Evolutionary conservation across 2,888 invertebrate species (phyloP).

Genomic region (Minunthozetes semirufus): DNA sequence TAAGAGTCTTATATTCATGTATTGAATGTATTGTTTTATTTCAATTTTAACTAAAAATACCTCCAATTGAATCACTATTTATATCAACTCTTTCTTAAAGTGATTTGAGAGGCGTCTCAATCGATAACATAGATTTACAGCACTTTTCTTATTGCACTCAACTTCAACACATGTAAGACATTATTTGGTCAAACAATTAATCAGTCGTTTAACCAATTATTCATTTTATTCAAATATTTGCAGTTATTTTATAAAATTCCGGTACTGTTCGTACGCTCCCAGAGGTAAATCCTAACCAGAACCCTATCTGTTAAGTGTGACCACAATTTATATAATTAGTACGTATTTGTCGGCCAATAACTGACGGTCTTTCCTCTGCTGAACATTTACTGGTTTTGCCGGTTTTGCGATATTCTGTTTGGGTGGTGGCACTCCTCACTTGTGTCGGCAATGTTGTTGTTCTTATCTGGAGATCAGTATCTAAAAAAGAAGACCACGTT

Average conservation of each 20-base stretch:
- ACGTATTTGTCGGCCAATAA: constrained; percentile 56
- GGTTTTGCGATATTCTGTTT: constrained; percentile 56
- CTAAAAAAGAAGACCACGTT: constrained; percentile 17
- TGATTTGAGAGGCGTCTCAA: constrained; percentile 55
- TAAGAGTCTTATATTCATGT: no score
- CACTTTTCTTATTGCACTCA: constrained; percentile 52
- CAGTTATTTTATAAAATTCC: constrained; percentile 57
- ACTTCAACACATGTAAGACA: constrained; percentile 54
- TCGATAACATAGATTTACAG: constrained; percentile 52
- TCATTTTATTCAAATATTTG: no score
- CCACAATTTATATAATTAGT: constrained; percentile 51
- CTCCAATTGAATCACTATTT: no score
- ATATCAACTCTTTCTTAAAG: no score
- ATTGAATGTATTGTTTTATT: no score
- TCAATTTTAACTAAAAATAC: no score
- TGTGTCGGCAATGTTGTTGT: constrained; percentile 60
- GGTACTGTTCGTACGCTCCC: constrained; percentile 52
- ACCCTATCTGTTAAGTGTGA: constrained; percentile 42
- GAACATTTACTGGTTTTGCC: constrained; percentile 57
- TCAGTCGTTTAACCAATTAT: no score
- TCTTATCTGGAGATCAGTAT: constrained; percentile 54
- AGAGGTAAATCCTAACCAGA: neutral
- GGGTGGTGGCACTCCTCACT: constrained; percentile 59
- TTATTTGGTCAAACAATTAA: no score
- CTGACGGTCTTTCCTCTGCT: constrained; percentile 61